Percentiles rank a stretch among this genome's conserved stretches.
Evolutionary conservation across 2,113 vertebrate species (phyloP).

Genomic region (Rhinopomastus cyanomelas): DNA sequence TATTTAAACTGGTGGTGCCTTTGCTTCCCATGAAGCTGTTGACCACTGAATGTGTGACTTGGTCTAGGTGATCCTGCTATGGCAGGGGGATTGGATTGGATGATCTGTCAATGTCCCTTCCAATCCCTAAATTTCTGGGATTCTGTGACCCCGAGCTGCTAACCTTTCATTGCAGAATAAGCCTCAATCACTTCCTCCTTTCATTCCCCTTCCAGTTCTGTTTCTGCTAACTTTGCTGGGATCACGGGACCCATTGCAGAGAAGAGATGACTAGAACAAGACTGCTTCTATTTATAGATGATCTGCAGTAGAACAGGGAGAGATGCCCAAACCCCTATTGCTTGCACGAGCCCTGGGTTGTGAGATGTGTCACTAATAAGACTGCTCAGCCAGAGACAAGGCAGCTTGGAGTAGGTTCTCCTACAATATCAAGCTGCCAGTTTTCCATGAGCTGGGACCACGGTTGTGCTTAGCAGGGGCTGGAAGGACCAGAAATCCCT

Average conservation of each 20-base stretch:
- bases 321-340: neutral
- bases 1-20: too few relatives aligned
- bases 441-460: neutral
- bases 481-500: neutral
- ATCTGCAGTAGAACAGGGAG: neutral
- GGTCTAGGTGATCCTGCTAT: too few relatives aligned
- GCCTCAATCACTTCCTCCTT: neutral
- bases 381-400: neutral
- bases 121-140: too few relatives aligned
- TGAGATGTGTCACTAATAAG: neutral
- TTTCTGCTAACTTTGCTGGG: neutral
- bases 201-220: neutral
- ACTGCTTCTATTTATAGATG: neutral
- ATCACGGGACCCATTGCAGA: neutral
- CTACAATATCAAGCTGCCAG: neutral
- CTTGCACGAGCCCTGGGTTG: accelerated
- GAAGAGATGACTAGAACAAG: neutral
- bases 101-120: too few relatives aligned
- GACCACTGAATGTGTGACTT: too few relatives aligned
- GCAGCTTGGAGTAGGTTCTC: neutral
- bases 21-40: too few relatives aligned
- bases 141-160: too few relatives aligned
- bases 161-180: too few relatives aligned
- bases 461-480: neutral
- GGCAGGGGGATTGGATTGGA: too few relatives aligned